Base-by-base conservation (phyloP, 2,888 invertebrate species). In the Entomobrya proxima region DNA sequence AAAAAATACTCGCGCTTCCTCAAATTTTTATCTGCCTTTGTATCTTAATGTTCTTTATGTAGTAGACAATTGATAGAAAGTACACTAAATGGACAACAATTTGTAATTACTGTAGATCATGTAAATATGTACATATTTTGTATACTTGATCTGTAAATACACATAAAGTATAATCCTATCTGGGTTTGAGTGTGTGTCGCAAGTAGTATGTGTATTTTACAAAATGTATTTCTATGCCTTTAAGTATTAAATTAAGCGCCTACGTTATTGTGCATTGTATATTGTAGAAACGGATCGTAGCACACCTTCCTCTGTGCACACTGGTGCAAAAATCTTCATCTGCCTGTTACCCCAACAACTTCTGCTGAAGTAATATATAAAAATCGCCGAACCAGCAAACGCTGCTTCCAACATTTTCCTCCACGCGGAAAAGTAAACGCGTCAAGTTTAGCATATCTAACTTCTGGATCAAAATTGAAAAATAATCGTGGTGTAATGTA, bases 361-460 rank as follows among this genome's bases (percentile, higher is more conserved):
- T n/a, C 58, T 61, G 11, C 37, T 11, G 11, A 37, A 11, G 5
- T 37, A 7, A 37, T 37, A 37, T 37, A 37, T 11, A 74, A 58
- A 74, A 82, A 82, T 18, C 82, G 82, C 37, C 82, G 82, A 82
- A 37, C 47, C 81, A 82, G 67, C 30, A 78, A 64, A 64, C 35
- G 35, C 35, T 15, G 47, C 27, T 58, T 37, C 61, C 50, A 74
- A 24, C 47, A 24, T 75, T 81, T 27, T 74, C 35, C 44, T 81
- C 74, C 58, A 81, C 61, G 58, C 58, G 81, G 52, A 82, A 82
- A 75, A 82, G 67, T 76, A 81, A 81, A 76, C 52, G 76, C 82
- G 37, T 75, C 74, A 61, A 72, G 50, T 55, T 72, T 82, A 75
- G 75, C 75, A 75, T 75, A 82, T 82, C 82, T 44, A 47, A 50